Base-by-base conservation (phyloP, 2,113 vertebrate genomes). In the Actinemys pallida region DNA sequence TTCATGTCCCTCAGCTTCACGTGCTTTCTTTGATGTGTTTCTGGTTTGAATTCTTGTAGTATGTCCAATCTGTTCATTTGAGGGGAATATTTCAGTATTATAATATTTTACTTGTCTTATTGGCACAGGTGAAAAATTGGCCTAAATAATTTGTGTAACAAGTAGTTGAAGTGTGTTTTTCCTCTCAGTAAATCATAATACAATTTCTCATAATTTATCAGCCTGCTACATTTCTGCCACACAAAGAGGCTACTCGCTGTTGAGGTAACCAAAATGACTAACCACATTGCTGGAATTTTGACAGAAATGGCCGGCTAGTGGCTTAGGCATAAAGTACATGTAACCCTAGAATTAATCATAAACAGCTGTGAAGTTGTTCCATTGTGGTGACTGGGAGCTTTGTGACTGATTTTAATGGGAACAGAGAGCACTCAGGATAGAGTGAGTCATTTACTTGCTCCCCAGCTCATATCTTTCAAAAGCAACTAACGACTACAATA, bases 41-140 rank as follows among this genome's bases (percentile, higher is more conserved):
- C 50, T 83, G 42, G 72, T 87, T 83, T 93, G 79, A 97, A 80
- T 56, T 93, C 88, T 94, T 96, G 83, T 11, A 59, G 20, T 92
- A 93, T 93, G 29, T 84, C 45, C 53, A 47, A 86, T 90, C 54
- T 86, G 13, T 82, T 90, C 95, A 84, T 92, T 90, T 94, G 20
- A 1, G 22, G 16, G 29, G 20, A 7, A 4, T 84, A 80, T 95
- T 93, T 90, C 59, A 12, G 52, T n/a, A 72, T 93, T 88, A 24
- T 82, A 86, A 42, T 62, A 84, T 76, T 75, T 87, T 92, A 25
- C 57, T 93, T 24, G 24, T 90, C 9, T 93, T 93, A 45, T 93
- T 49, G 54, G 39, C 22, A 22, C 22, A 11, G 29, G 14, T 82
- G 50, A 90, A 93, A 88, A 88, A 50, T 3, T 1, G 76, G 56